Base-by-base conservation (phyloP, 2,113 vertebrate species). In the Kobus ellipsiprymnus region DNA sequence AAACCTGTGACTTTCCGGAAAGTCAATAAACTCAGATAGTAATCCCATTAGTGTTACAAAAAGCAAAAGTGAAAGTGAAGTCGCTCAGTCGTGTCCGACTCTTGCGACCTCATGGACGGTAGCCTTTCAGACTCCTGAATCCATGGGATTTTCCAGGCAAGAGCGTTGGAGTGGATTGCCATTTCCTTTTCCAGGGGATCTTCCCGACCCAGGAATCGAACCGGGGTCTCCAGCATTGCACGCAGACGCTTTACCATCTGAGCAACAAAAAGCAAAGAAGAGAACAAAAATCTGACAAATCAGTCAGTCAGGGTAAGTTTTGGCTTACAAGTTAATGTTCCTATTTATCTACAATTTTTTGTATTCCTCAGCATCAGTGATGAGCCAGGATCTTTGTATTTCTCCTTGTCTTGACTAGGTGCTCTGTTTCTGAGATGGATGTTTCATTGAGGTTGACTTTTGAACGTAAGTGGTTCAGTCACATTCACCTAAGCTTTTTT, bases 191-290 rank as follows among this genome's bases (percentile, higher is more conserved):
- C 8, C 55, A 57, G 55, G 8, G 23, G 23, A 10, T 57, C 55
- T 57, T 57, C 9, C 55, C 0, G 8, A 57, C 23, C 21, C 8
- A 25, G 23, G 55, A 57, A 25, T 57, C 1, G 3, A 57, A 57
- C 1, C 23, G 1, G 0, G 3, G 55, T 57, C 55, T 57, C 55
- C 9, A 1, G 1, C 55, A 25, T 25, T 25, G 23, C 55, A 57
- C 9, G 23, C 55, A 57, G 55, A 57, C 3, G 0, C 55, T 57
- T 57, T 57, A 57, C 55, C 3, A 0, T 25, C 55, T 57, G 23
- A 25, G 55, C 55, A 25, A 25, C 8, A 25, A 25, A 57, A 57
- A 57, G 23, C 55, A 57, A 25, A 57, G 48, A 25, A 50, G 13
- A 25, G 11, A 16, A 82, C 13, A 67, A 74, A 54, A 67, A 50